Evolutionary conservation across 2,888 invertebrate genomes (phyloP).

Genomic region (Melipona beecheii): DNA sequence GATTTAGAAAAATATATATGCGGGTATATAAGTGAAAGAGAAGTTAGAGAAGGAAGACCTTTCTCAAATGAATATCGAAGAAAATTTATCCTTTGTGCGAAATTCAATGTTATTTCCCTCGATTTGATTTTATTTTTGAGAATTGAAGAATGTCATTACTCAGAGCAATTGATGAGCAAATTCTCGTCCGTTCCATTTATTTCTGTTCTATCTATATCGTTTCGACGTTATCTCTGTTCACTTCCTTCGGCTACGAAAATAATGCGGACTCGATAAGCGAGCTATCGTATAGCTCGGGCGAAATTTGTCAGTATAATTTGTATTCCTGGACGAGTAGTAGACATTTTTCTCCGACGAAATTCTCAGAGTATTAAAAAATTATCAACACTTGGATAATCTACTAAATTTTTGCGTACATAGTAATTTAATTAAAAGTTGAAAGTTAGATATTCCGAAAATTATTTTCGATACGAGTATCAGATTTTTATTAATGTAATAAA

Average conservation of each 20-base stretch:
- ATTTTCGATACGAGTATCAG: too few species aligned
- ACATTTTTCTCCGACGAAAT: not conserved
- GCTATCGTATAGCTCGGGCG: not conserved
- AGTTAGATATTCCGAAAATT: too few species aligned
- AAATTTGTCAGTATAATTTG: slow-evolving; percentile 44
- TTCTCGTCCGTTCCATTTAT: slow-evolving; percentile 9
- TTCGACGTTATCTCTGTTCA: slow-evolving; percentile 36
- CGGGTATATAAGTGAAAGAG: too few species aligned
- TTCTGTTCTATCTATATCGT: not conserved
- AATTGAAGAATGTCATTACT: not conserved
- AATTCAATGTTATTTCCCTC: not conserved
- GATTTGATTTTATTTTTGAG: not conserved
- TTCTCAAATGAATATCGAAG: not conserved
- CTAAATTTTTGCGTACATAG: not conserved
- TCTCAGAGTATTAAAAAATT: not conserved
- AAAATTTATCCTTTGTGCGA: not conserved
- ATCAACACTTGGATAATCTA: not conserved
- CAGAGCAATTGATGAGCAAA: slow-evolving; percentile 11
- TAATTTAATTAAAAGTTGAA: too few species aligned
- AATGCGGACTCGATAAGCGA: slow-evolving; percentile 43
- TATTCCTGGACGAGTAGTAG: not conserved
- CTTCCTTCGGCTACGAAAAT: slow-evolving; percentile 47
- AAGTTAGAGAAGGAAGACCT: too few species aligned
- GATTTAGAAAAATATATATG: too few species aligned
- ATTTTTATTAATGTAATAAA: too few species aligned